A percentile compares a stretch with the other conserved stretches of the same genome.
Conservation (phyloP, 2,888 invertebrate genomes). For the Automeris io region DNA sequence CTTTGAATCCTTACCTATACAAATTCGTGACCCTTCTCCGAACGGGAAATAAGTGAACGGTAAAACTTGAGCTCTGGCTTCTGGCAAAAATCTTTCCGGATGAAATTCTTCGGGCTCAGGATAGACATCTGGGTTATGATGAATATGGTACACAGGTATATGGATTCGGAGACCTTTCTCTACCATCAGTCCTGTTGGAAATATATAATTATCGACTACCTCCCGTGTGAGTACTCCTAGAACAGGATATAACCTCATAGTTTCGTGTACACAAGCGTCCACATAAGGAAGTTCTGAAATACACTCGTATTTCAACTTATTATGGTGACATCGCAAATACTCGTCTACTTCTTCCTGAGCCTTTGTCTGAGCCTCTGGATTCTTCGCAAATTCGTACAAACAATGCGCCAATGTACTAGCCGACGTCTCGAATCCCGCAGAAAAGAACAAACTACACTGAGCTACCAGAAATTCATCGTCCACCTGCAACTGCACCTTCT, state of each 20-base stretch:
- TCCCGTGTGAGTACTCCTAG: slow-evolving; percentile 29
- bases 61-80: slow-evolving; percentile 25
- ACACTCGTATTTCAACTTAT: slow-evolving; percentile 15
- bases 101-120: slow-evolving; percentile 30
- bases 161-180: slow-evolving; percentile 32
- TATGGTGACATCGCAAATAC: slow-evolving; percentile 11
- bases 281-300: slow-evolving; percentile 28
- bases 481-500: slow-evolving; percentile 14
- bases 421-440: slow-evolving; percentile 23
- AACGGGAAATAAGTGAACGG: slow-evolving; percentile 35
- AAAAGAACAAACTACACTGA: slow-evolving; percentile 21
- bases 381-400: slow-evolving; percentile 19
- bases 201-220: slow-evolving; percentile 30
- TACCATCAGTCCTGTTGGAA: slow-evolving; percentile 28
- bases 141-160: slow-evolving; percentile 31
- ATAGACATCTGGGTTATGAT: slow-evolving; percentile 29
- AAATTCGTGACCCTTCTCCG: slow-evolving; percentile 35
- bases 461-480: slow-evolving; percentile 18
- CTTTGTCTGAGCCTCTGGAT: slow-evolving; percentile 11
- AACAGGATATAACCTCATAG: slow-evolving; percentile 32
- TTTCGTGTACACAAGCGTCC: slow-evolving; percentile 31
- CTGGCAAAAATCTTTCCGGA: slow-evolving; percentile 36
- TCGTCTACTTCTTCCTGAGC: slow-evolving; percentile 15
- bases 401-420: slow-evolving; percentile 16
- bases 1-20: slow-evolving; percentile 28